Percentiles rank a stretch among this genome's conserved stretches.
Evolutionary conservation across 2,113 vertebrate species (phyloP).

Genomic region (Phyllopteryx taeniolatus): DNA sequence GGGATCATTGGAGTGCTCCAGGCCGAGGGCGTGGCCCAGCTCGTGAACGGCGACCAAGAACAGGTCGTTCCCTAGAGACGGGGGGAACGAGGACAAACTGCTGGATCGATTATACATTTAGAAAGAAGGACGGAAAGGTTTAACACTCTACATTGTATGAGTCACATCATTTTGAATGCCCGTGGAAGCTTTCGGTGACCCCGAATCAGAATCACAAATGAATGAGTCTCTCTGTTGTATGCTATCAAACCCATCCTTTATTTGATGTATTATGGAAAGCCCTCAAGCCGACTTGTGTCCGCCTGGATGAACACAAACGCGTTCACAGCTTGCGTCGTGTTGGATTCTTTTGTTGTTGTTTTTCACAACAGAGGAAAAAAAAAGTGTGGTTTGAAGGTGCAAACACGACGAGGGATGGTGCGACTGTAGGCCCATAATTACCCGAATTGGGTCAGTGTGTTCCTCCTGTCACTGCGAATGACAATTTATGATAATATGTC

Average conservation of each 20-base stretch:
- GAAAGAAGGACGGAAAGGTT: background rate
- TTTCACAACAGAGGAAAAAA: background rate
- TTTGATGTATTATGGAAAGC: background rate
- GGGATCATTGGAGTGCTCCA: slow-evolving; percentile 79
- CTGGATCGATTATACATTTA: background rate
- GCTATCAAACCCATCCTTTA: background rate
- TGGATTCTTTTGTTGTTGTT: background rate
- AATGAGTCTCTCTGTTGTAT: background rate
- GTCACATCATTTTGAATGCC: background rate
- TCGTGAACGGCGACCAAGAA: slow-evolving; percentile 81
- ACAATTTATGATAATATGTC: slow-evolving; percentile 1
- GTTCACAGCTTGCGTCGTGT: background rate
- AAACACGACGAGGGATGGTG: background rate
- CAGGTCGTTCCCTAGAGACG: slow-evolving; percentile 69
- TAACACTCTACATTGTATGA: background rate
- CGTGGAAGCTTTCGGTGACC: background rate
- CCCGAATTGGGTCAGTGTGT: slow-evolving; percentile 5
- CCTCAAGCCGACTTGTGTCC: background rate
- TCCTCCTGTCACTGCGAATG: background rate
- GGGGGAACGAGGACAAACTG: slow-evolving; percentile 8
- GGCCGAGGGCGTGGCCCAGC: slow-evolving; percentile 77
- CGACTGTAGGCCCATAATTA: background rate
- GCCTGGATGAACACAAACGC: background rate
- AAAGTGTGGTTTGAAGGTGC: background rate
- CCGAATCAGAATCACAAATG: background rate